phyloP scores from a whole-genome alignment of 2,888 invertebrate species.

The Pammene fasciana region DNA sequence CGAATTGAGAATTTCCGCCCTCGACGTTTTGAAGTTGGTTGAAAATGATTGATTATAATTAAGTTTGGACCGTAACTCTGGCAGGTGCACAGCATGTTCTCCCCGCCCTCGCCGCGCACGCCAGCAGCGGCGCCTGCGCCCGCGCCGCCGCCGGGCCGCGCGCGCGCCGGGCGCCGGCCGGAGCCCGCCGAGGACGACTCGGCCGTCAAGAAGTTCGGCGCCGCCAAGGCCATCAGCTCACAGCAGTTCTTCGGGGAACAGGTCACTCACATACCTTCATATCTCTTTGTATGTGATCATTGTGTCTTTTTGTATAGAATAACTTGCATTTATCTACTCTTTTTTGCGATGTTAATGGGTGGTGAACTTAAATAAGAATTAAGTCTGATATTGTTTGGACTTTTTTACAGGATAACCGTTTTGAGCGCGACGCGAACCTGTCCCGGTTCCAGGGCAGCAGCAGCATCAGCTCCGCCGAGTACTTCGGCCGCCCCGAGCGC shows the following conservation, averaged over 20 bases:
- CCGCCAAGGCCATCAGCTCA: slow-evolving; percentile 98
- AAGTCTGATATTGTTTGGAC: no score
- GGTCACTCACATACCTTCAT: slow-evolving; percentile 48
- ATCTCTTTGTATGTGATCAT: not conserved
- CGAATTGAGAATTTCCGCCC: no score
- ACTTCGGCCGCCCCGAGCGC: slow-evolving; percentile 87
- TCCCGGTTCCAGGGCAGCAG: slow-evolving; percentile 96
- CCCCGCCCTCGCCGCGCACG: slow-evolving; percentile 41
- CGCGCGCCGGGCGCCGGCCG: slow-evolving; percentile 41
- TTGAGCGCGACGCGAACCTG: slow-evolving; percentile 83
- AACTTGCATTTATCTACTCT: no score
- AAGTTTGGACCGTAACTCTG: slow-evolving; percentile 49
- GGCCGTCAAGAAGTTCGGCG: slow-evolving; percentile 97
- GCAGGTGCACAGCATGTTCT: slow-evolving; percentile 68
- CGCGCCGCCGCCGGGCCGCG: slow-evolving; percentile 38
- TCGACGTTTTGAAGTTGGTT: no score
- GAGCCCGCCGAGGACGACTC: slow-evolving; percentile 83
- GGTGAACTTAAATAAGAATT: no score
- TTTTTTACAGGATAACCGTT: slow-evolving; percentile 74
- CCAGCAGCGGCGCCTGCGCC: slow-evolving; percentile 35
- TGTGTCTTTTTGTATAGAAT: not conserved
- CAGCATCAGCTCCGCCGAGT: slow-evolving; percentile 98
- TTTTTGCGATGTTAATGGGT: no score
- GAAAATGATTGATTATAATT: no score
- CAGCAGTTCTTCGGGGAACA: slow-evolving; percentile 96